phyloP scores from a whole-genome alignment of 1,140 invertebrate genomes.

The Lineus longissimus region DNA sequence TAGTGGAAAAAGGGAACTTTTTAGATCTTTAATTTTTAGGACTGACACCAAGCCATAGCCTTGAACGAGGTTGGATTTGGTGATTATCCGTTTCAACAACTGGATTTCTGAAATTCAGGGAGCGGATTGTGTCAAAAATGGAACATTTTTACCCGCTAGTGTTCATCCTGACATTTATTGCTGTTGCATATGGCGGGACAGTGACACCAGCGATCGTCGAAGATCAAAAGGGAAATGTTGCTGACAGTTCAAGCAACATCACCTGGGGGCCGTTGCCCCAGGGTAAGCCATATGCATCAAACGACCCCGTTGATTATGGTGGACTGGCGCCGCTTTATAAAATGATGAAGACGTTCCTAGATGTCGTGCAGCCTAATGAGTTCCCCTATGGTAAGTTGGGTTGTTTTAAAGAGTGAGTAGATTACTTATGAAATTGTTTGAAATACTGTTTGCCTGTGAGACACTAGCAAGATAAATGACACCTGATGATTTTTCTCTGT shows the following conservation, averaged over 20 bases:
- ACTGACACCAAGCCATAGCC: no score
- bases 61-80: no score
- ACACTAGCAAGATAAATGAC: not conserved
- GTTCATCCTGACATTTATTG: no score
- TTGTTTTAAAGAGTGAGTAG: not conserved
- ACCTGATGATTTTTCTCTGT: no score
- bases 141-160: no score
- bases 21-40: no score
- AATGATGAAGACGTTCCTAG: constrained; percentile 3
- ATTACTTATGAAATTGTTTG: not conserved
- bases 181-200: no score
- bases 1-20: no score
- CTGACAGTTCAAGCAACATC: not conserved
- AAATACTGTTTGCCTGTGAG: no score
- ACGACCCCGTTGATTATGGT: not conserved
- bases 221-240: not conserved
- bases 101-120: no score
- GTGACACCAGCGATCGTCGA: not conserved
- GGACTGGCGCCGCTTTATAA: constrained; percentile 1
- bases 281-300: not conserved
- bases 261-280: not conserved
- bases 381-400: constrained; percentile 7
- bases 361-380: not conserved
- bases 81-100: no score
- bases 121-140: no score